Evolutionary conservation across 2,113 vertebrate species (phyloP), one percentile per base, ranked within the genome.

Genomic region (Lagopus muta): DNA sequence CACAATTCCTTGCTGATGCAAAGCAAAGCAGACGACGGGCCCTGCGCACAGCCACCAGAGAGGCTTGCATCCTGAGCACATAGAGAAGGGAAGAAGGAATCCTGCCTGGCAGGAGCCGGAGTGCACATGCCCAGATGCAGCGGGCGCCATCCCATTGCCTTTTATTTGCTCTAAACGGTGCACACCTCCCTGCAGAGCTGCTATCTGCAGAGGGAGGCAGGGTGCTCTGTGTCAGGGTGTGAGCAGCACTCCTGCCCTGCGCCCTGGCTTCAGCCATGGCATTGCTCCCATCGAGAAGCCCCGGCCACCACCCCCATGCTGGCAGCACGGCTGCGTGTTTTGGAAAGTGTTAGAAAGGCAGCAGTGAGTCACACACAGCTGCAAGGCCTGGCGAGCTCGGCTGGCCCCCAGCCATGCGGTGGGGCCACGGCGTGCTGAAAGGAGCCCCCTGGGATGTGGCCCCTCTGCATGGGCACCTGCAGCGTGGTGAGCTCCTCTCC

Each of bases 311-410:
- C 65, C 55, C 16, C 87, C 16, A 5, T 32, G 48, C 88, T 43
- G 92, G 92, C 81, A 90, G 60, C 28, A 54, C 66, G 27, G 86
- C 78, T 1, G 1, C 72, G 54, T 76, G 24, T 88, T 96, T 89
- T 94, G 95, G 95, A 81, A 91, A 91, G 62, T 45, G 66, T 50
- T 60, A n/a, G 94, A 19, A 74, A 92, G 90, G 94, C 94, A 85
- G 71, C 73, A 69, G 62, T 97, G 97, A 97, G 95, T 97, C 97
- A 97, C 19, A 0, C 34, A 1, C 96, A 92, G 97, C 96, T 97
- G 96, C 92, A 34, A 64, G 0, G 54, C 83, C 91, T 88, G 95
- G 95, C 97, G 57, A 65, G 55, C 90, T 30, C 2, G 0, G 58
- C 91, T 88, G 96, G 94, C 86, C 82, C 76, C 40, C 0, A 2